phyloP scores from a whole-genome alignment of 1,140 invertebrate genomes.

The Drosophila insularis region DNA sequence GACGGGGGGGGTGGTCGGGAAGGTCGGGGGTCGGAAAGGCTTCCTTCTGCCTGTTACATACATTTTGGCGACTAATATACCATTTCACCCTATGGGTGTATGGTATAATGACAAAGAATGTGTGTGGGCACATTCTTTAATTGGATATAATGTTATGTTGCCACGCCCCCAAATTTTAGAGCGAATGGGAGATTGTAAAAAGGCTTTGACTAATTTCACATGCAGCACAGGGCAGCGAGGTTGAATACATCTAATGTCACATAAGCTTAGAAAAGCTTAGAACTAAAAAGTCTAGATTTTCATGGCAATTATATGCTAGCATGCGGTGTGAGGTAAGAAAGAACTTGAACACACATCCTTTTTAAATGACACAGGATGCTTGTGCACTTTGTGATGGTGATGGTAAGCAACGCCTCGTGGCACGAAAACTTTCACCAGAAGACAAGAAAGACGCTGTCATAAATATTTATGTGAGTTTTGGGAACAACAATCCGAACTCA shows the following conservation, averaged over 20 bases:
- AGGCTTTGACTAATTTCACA: slow-evolving; percentile 73
- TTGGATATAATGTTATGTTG: slow-evolving; percentile 68
- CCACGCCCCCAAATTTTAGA: slow-evolving; percentile 3
- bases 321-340: not conserved
- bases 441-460: slow-evolving; percentile 77
- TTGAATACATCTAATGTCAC: slow-evolving; percentile 78
- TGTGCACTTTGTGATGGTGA: slow-evolving; percentile 40
- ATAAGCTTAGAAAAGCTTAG: slow-evolving; percentile 66
- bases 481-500: slow-evolving; percentile 68
- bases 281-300: slow-evolving; percentile 65
- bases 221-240: slow-evolving; percentile 70
- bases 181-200: not conserved
- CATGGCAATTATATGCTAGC: slow-evolving; percentile 68
- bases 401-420: slow-evolving; percentile 62
- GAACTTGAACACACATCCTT: slow-evolving; percentile 43
- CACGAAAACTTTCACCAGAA: slow-evolving; percentile 53
- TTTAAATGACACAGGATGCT: slow-evolving; percentile 75
- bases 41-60: no score
- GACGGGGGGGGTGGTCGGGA: no score
- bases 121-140: slow-evolving; percentile 67
- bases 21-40: no score
- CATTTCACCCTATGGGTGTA: no score
- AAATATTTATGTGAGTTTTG: slow-evolving; percentile 82
- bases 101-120: slow-evolving; percentile 16
- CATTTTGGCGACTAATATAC: no score